Percentiles rank a stretch among this genome's conserved stretches.
These are phyloP conservation scores for Amphipyra berbera DNA, from an alignment of 2,888 invertebrate species.

Conservation along the genomic window DNA sequence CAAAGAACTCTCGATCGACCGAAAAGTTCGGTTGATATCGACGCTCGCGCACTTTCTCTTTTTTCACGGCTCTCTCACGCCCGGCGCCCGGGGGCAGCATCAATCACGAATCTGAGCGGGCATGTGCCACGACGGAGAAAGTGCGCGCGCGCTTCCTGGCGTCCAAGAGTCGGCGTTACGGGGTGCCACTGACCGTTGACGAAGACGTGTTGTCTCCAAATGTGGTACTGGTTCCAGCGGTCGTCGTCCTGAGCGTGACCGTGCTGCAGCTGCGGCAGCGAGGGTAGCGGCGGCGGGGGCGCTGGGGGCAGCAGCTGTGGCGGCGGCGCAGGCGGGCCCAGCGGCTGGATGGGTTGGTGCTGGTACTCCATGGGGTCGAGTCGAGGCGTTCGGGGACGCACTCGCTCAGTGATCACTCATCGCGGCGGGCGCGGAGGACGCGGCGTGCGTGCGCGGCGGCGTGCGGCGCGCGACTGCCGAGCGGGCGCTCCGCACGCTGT, in stretches of 20 bases:
- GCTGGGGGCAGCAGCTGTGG: constrained; percentile 90
- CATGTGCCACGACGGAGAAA: constrained; percentile 69
- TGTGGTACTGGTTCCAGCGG: constrained; percentile 94
- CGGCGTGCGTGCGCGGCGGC: constrained; percentile 73
- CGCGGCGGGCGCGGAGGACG: constrained; percentile 76
- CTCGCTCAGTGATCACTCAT: constrained; percentile 82
- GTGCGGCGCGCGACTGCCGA: constrained; percentile 74
- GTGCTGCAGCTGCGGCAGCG: constrained; percentile 91
- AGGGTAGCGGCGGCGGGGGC: constrained; percentile 91
- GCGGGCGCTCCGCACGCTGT: constrained; percentile 65
- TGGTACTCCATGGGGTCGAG: constrained; percentile 85
- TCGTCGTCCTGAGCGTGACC: constrained; percentile 91
- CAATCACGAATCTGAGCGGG: constrained; percentile 57
- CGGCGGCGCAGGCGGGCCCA: constrained; percentile 91
- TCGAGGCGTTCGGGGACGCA: constrained; percentile 72
- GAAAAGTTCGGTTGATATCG: constrained; percentile 76
- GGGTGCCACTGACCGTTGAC: constrained; percentile 92
- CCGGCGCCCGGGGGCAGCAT: constrained; percentile 57
- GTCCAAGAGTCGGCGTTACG: constrained; percentile 41
- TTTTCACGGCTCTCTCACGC: constrained; percentile 69
- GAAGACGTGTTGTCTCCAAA: constrained; percentile 95
- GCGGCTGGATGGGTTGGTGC: constrained; percentile 88
- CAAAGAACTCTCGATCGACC: constrained; percentile 79
- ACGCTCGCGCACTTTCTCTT: constrained; percentile 84
- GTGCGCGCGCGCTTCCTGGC: constrained; percentile 70